Percentiles rank a stretch among this genome's conserved stretches.
Conservation (phyloP, 2,888 invertebrate species). For the Cryptosula pallasiana region DNA sequence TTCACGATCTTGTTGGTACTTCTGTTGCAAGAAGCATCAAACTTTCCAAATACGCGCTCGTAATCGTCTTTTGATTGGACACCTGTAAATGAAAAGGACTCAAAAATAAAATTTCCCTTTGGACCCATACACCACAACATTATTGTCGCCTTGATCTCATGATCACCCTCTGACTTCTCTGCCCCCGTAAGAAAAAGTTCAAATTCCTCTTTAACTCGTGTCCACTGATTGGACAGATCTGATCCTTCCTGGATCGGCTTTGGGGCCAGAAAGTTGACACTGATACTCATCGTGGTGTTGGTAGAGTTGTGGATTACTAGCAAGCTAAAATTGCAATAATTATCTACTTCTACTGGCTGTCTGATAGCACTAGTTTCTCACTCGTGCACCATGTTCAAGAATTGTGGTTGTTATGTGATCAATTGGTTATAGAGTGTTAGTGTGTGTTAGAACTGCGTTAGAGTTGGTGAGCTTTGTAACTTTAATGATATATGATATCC, state of each 20-base stretch:
- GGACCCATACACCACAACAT: constrained; percentile 5
- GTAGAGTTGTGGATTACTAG: too few species aligned
- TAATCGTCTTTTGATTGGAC: neutral
- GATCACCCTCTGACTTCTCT: neutral
- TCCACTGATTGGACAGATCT: constrained; percentile 12
- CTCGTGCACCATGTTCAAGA: too few species aligned
- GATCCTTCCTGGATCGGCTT: constrained; percentile 2
- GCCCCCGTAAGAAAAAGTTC: neutral
- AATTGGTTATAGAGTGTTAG: too few species aligned
- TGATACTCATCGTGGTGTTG: constrained; percentile 13
- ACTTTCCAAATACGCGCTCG: neutral
- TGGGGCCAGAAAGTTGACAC: neutral
- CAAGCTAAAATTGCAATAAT: too few species aligned
- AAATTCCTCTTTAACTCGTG: constrained; percentile 12
- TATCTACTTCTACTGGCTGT: too few species aligned
- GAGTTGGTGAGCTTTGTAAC: too few species aligned
- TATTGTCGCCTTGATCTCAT: neutral
- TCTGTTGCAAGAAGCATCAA: constrained; percentile 4
- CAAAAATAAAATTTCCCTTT: neutral
- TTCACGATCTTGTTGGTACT: constrained; percentile 1
- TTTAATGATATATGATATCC: too few species aligned
- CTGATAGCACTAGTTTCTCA: too few species aligned
- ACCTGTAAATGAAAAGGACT: neutral
- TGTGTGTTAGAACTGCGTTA: too few species aligned
- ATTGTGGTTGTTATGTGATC: too few species aligned